Evolutionary conservation across 2,888 invertebrate species (phyloP).

Genomic region (Hirtodrosophila alboralis): DNA sequence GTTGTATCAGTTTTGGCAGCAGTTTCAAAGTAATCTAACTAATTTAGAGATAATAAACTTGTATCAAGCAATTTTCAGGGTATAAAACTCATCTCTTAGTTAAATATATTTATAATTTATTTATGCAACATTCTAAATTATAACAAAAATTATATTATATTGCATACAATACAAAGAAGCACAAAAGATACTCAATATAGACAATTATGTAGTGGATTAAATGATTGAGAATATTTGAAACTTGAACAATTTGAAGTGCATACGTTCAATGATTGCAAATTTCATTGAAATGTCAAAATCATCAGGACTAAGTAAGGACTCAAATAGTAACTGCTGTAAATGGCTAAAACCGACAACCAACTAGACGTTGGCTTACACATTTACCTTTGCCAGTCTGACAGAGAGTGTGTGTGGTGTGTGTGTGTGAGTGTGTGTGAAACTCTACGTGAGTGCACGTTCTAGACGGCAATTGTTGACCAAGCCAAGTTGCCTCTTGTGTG

Average conservation of each 20-base stretch:
- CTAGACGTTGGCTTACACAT: conserved; percentile 37
- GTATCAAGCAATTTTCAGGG: too few relatives aligned
- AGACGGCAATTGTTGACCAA: conserved; percentile 71
- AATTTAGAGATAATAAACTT: too few relatives aligned
- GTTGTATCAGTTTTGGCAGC: too few relatives aligned
- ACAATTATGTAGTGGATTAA: background rate
- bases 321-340: conserved; percentile 27
- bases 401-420: conserved; percentile 12
- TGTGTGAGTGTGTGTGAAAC: conserved; percentile 8
- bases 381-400: conserved; percentile 24
- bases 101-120: too few relatives aligned
- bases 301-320: conserved; percentile 13
- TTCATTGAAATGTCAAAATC: conserved; percentile 15
- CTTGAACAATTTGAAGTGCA: conserved; percentile 1
- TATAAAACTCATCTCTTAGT: too few relatives aligned
- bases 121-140: too few relatives aligned
- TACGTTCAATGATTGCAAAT: conserved; percentile 12
- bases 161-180: background rate
- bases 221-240: background rate
- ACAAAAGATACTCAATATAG: background rate
- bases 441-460: conserved; percentile 61
- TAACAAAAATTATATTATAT: too few relatives aligned
- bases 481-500: conserved; percentile 33
- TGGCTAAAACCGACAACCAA: conserved; percentile 31
- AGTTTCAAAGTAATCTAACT: too few relatives aligned